Conservation (phyloP, 2,797 vertebrate species). For the Cirrhinus molitorella region DNA sequence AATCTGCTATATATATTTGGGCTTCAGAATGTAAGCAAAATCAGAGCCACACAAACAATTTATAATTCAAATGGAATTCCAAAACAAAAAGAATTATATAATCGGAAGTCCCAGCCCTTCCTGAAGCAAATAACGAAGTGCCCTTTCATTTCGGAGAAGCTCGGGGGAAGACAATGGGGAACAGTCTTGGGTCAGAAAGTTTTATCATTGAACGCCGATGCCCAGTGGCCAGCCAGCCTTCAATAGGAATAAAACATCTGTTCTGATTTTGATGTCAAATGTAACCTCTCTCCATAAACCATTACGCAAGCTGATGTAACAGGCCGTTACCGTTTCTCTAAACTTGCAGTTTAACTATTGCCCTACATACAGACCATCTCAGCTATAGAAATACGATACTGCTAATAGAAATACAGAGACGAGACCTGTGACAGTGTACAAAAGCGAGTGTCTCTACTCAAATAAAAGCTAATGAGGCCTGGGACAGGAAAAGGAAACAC, state of each 20-base stretch:
- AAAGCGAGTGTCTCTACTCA: neutral
- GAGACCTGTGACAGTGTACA: neutral
- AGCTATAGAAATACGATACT: neutral
- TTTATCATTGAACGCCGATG: conserved; percentile 33
- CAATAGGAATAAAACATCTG: conserved; percentile 17
- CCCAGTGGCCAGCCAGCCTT: conserved; percentile 49
- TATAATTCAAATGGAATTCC: conserved; percentile 42
- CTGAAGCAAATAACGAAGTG: conserved; percentile 61
- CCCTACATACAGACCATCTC: neutral
- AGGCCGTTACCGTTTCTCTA: neutral
- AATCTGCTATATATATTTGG: neutral
- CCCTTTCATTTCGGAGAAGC: conserved; percentile 56
- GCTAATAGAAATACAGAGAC: conserved; percentile 15
- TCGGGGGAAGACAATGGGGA: conserved; percentile 59
- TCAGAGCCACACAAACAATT: conserved; percentile 39
- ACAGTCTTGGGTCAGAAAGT: conserved; percentile 42
- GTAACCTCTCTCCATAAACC: conserved; percentile 17
- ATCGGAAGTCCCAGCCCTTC: conserved; percentile 67
- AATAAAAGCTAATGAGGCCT: conserved; percentile 37
- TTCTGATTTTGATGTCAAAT: conserved; percentile 15
- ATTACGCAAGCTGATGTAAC: conserved; percentile 20
- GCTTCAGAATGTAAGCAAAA: conserved; percentile 5
- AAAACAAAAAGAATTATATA: conserved; percentile 60
- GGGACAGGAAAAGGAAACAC: conserved; percentile 22
- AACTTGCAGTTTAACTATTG: neutral